Evolutionary conservation across 2,113 vertebrate genomes (phyloP).

Genomic region (Grantiella picta): DNA sequence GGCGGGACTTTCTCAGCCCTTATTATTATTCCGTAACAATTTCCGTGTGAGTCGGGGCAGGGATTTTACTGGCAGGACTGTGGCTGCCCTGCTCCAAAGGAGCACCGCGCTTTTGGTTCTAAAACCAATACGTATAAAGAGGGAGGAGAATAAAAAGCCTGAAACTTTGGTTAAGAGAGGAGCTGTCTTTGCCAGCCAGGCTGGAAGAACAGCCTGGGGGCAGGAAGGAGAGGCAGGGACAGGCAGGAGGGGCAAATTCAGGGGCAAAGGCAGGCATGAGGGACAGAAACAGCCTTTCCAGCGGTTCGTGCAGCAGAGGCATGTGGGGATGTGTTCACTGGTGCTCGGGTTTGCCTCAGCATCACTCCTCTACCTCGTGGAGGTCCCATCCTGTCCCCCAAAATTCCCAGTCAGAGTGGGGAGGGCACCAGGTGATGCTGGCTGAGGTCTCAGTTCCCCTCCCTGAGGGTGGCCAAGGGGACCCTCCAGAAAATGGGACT

Average conservation of each 20-base stretch:
- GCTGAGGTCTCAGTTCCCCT: neutral
- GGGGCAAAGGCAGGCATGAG: neutral
- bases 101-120: neutral
- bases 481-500: neutral
- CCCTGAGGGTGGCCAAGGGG: neutral
- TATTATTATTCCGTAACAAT: neutral
- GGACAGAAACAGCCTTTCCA: neutral
- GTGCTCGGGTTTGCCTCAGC: neutral
- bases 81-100: fast-evolving
- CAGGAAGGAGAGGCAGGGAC: neutral
- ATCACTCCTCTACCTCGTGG: fast-evolving
- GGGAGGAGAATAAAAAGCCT: neutral
- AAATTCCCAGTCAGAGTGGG: fast-evolving
- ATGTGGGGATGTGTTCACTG: fast-evolving
- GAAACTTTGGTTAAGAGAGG: neutral
- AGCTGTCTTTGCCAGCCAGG: fast-evolving
- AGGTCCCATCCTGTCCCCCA: neutral
- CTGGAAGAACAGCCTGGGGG: neutral
- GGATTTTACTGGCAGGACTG: neutral
- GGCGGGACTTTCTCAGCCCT: neutral
- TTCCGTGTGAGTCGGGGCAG: neutral
- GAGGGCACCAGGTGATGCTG: fast-evolving
- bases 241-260: neutral
- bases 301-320: neutral
- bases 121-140: neutral